phyloP scores from a whole-genome alignment of 1,140 invertebrate genomes.

The Aphis gossypii region DNA sequence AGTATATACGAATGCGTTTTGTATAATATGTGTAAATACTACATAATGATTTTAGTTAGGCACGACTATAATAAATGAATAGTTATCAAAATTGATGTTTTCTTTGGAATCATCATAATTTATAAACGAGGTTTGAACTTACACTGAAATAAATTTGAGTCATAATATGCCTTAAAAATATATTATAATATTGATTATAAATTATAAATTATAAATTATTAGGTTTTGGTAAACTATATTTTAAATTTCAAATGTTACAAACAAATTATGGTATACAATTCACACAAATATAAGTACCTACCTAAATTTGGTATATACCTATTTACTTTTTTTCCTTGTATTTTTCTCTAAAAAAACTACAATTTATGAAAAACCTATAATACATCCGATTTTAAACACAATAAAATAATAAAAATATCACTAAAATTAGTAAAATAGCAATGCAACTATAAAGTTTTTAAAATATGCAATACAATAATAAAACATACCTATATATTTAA shows the following conservation, averaged over 20 bases:
- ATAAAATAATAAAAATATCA: no score
- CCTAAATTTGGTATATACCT: neutral
- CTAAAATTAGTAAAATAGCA: neutral
- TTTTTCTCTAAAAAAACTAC: neutral
- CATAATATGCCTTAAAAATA: neutral
- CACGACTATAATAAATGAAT: neutral
- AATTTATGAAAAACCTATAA: no score
- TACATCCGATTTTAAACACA: no score
- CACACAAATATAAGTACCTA: no score
- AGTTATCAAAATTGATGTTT: neutral
- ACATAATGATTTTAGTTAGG: neutral
- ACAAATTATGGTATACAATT: neutral
- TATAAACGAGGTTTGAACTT: neutral
- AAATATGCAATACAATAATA: neutral
- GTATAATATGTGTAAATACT: neutral
- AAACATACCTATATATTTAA: neutral
- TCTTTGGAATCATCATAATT: neutral
- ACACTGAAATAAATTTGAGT: no score
- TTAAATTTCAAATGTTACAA: neutral
- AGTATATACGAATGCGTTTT: neutral
- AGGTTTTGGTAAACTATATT: neutral
- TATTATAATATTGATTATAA: neutral
- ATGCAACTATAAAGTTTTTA: neutral
- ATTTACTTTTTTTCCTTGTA: neutral
- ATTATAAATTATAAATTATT: neutral